Percentiles rank a stretch among this genome's conserved stretches.
Evolutionary conservation across 1,140 invertebrate species (phyloP).

Genomic region (Cydia splendana): DNA sequence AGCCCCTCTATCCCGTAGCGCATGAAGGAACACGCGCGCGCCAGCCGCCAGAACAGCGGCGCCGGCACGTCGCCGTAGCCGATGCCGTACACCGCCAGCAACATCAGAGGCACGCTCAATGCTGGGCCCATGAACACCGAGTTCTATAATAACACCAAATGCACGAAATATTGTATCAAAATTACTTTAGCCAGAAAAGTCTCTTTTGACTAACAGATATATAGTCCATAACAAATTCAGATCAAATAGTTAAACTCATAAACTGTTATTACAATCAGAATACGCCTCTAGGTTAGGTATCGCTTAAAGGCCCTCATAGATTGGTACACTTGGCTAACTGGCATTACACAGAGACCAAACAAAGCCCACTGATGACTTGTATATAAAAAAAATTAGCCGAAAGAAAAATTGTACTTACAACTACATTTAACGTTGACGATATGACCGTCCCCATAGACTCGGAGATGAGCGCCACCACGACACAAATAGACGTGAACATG

Average conservation of each 20-base stretch:
- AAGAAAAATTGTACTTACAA: conserved; percentile 80
- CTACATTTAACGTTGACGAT: conserved; percentile 84
- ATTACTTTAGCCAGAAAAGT: no score
- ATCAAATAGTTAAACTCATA: no score
- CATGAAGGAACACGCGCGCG: conserved; percentile 92
- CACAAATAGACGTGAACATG: conserved; percentile 85
- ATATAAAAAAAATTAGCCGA: not conserved
- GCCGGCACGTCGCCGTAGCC: conserved; percentile 83
- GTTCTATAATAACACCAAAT: conserved; percentile 81
- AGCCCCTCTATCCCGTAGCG: conserved; percentile 88
- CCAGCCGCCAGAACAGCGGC: conserved; percentile 84
- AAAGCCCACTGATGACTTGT: no score
- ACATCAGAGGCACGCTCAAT: conserved; percentile 86
- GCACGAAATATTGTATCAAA: not conserved
- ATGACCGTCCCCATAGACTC: conserved; percentile 88
- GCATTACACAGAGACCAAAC: no score
- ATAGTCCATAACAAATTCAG: no score
- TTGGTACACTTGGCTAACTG: no score
- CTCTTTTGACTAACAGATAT: no score
- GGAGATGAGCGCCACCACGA: conserved; percentile 86
- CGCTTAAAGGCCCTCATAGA: no score
- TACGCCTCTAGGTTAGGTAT: no score
- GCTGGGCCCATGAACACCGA: conserved; percentile 89
- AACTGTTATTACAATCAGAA: no score
- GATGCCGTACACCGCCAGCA: conserved; percentile 88